Conservation (phyloP, 2,113 vertebrate species). For the Typhlomys cinereus region DNA sequence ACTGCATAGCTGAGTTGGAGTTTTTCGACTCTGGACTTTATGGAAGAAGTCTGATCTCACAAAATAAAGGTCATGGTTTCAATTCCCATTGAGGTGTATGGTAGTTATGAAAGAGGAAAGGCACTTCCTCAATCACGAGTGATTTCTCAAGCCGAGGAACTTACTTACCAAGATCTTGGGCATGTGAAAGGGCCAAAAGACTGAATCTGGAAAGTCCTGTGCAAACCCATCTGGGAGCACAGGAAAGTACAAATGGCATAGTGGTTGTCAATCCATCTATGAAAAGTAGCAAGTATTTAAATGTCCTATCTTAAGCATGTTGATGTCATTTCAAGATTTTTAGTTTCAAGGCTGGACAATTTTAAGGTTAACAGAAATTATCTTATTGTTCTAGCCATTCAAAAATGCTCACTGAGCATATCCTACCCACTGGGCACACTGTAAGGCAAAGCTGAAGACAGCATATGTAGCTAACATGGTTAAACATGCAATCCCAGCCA, state of each 20-base stretch:
- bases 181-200: neutral
- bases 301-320: neutral
- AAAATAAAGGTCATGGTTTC: slow-evolving; percentile 61
- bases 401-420: neutral
- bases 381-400: neutral
- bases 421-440: accelerated
- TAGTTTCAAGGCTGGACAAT: neutral
- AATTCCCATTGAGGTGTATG: slow-evolving; percentile 31
- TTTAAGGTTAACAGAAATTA: slow-evolving; percentile 3
- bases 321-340: neutral
- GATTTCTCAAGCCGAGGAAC: neutral
- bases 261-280: neutral
- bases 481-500: neutral
- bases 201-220: neutral
- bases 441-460: neutral
- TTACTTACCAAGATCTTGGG: neutral
- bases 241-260: neutral
- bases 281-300: neutral
- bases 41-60: slow-evolving; percentile 18
- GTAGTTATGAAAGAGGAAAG: neutral
- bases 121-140: neutral
- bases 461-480: accelerated
- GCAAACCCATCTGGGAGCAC: neutral
- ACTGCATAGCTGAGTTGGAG: neutral
- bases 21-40: slow-evolving; percentile 19